A percentile compares a stretch with the other conserved stretches of the same genome.
Conservation (phyloP, 2,888 invertebrate genomes). For the Leptodirus hochenwartii region DNA sequence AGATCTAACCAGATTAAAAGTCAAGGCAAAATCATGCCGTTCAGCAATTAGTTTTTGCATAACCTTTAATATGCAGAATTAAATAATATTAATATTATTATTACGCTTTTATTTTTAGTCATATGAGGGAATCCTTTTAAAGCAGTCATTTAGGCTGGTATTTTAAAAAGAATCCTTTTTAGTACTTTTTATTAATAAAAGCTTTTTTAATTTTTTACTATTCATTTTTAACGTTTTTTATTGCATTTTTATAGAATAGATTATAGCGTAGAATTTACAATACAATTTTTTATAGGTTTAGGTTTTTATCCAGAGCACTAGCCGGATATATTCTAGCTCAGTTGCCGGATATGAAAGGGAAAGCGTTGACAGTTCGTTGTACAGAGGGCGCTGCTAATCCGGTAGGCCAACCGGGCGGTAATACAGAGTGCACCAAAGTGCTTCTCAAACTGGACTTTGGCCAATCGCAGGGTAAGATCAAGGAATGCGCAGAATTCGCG, state of each 20-base stretch:
- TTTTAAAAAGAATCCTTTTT: too few species aligned
- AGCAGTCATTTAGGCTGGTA: too few species aligned
- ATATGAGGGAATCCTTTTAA: too few species aligned
- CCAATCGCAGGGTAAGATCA: constrained; percentile 26
- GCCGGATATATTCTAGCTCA: constrained; percentile 35
- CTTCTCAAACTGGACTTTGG: constrained; percentile 24
- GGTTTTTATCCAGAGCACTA: constrained; percentile 31
- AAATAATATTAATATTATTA: too few species aligned
- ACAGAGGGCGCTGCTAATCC: constrained; percentile 19
- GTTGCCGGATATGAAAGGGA: constrained; percentile 32
- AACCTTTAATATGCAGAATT: too few species aligned
- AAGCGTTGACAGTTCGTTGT: constrained; percentile 23
- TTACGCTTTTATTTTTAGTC: too few species aligned
- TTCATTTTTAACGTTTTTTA: neutral
- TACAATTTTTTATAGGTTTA: constrained; percentile 20
- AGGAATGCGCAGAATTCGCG: constrained; percentile 24
- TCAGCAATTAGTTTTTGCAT: too few species aligned
- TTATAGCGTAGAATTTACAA: too few species aligned
- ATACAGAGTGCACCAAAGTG: constrained; percentile 23
- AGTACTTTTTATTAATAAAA: too few species aligned
- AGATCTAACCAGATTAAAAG: too few species aligned
- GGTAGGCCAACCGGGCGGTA: constrained; percentile 26
- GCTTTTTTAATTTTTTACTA: too few species aligned
- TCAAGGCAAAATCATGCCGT: too few species aligned
- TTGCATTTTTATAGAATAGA: neutral